A percentile compares a stretch with the other conserved stretches of the same genome.
phyloP scores from a whole-genome alignment of 2,888 invertebrate species.

The Hermaeophaga mercurialis region DNA sequence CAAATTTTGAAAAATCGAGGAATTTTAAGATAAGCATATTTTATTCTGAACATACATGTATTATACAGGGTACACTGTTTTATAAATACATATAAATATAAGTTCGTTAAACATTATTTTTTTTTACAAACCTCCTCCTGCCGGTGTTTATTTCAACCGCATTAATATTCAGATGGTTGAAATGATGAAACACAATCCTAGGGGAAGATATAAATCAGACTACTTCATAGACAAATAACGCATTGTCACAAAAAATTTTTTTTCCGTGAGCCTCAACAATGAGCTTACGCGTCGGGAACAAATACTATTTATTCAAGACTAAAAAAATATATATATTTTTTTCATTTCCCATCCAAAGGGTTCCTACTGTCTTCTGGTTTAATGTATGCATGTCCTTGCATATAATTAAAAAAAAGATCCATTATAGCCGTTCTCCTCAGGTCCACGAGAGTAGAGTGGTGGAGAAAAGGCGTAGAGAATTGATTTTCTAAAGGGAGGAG shows the following conservation, averaged over 20 bases:
- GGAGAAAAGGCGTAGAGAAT: neutral
- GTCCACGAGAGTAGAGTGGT: neutral
- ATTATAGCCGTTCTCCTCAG: conserved; percentile 39
- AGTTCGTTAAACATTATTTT: conserved; percentile 15
- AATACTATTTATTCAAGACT: conserved; percentile 51
- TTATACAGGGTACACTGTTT: no score
- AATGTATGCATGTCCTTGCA: conserved; percentile 54
- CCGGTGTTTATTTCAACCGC: conserved; percentile 20
- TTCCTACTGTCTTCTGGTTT: conserved; percentile 48
- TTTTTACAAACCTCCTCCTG: neutral
- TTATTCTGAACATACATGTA: no score
- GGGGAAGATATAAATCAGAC: conserved; percentile 34
- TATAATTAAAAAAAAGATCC: conserved; percentile 53
- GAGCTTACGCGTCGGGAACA: conserved; percentile 40
- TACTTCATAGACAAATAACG: conserved; percentile 34
- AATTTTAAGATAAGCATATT: no score
- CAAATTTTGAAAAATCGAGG: no score
- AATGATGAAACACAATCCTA: conserved; percentile 30
- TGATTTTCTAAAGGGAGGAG: no score
- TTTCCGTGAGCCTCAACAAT: conserved; percentile 26
- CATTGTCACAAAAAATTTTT: conserved; percentile 32
- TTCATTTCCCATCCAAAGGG: conserved; percentile 48
- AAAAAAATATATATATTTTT: conserved; percentile 41
- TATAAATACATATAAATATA: no score
- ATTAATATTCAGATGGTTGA: conserved; percentile 24